These are phyloP conservation scores for Noctua fimbriata DNA, from an alignment of 2,888 invertebrate species.

Conservation along the genomic window DNA sequence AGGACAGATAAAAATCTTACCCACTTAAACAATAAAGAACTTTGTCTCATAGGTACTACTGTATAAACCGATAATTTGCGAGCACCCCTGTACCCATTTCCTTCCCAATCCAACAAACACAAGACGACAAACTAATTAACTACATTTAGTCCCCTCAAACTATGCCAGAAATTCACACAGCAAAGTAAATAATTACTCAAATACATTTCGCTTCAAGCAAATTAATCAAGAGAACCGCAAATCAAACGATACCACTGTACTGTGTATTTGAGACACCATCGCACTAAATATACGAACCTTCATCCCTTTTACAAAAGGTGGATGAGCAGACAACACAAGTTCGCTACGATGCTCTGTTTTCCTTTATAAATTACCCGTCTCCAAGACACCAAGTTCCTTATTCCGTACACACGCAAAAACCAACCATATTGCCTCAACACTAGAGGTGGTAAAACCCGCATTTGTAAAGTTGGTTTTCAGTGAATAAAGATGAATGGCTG, in stretches of 20 bases:
- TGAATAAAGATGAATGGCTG: constrained; percentile 88
- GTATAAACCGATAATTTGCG: constrained; percentile 12
- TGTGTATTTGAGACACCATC: constrained; percentile 49
- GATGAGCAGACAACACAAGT: constrained; percentile 57
- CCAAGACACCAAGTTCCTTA: constrained; percentile 64
- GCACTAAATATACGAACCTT: constrained; percentile 65
- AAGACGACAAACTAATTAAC: constrained; percentile 49
- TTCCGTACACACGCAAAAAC: constrained; percentile 22
- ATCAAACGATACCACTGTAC: constrained; percentile 59
- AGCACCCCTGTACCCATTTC: constrained; percentile 14
- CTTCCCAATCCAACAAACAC: constrained; percentile 28
- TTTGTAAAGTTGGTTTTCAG: constrained; percentile 60
- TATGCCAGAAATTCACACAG: constrained; percentile 39
- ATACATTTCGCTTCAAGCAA: constrained; percentile 54
- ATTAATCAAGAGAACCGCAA: constrained; percentile 65
- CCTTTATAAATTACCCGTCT: constrained; percentile 81
- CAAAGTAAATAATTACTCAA: constrained; percentile 58
- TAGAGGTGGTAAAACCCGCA: constrained; percentile 23
- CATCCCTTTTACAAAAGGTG: constrained; percentile 64
- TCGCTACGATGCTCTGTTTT: constrained; percentile 60
- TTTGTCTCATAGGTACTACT: not conserved
- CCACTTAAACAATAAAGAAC: too few species aligned
- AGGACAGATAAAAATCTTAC: not conserved
- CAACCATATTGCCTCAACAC: accelerated
- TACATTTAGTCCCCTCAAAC: constrained; percentile 43